Evolutionary conservation across 2,797 vertebrate genomes (phyloP).

Genomic region (Bovichtus diacanthus): DNA sequence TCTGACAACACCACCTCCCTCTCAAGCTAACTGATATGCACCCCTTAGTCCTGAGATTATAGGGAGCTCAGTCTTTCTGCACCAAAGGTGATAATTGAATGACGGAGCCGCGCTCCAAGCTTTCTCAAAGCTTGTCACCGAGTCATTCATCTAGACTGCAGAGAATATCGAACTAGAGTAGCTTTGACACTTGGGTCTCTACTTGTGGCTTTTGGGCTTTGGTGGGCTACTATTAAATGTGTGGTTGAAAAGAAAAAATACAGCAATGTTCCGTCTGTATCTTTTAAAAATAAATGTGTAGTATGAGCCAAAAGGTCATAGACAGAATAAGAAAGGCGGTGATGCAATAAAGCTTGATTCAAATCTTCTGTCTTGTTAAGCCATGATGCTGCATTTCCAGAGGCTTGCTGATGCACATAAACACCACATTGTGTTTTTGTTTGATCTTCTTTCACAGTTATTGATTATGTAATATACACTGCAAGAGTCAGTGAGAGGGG

Average conservation of each 20-base stretch:
- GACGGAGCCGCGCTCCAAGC: constrained; percentile 25
- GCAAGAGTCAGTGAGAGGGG: background rate
- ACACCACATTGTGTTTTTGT: constrained; percentile 12
- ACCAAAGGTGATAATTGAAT: constrained; percentile 61
- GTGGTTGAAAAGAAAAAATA: background rate
- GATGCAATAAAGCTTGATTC: background rate
- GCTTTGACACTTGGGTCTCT: constrained; percentile 12
- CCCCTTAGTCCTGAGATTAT: constrained; percentile 53
- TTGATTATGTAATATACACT: constrained; percentile 43
- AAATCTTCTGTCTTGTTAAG: background rate
- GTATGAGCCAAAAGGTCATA: background rate
- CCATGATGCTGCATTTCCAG: background rate
- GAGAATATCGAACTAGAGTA: constrained; percentile 20
- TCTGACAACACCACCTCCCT: constrained; percentile 73
- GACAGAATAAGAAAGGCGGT: background rate
- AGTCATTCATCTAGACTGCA: constrained; percentile 30
- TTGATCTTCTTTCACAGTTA: constrained; percentile 34
- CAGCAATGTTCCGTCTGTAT: background rate
- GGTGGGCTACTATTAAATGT: background rate
- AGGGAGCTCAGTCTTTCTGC: constrained; percentile 52
- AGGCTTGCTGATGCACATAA: constrained; percentile 24
- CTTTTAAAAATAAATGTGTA: background rate
- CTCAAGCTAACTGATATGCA: constrained; percentile 67
- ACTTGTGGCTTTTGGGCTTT: background rate
- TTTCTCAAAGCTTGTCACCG: constrained; percentile 35